Conservation (phyloP, 2,888 invertebrate species). For the Melipona bicolor region DNA sequence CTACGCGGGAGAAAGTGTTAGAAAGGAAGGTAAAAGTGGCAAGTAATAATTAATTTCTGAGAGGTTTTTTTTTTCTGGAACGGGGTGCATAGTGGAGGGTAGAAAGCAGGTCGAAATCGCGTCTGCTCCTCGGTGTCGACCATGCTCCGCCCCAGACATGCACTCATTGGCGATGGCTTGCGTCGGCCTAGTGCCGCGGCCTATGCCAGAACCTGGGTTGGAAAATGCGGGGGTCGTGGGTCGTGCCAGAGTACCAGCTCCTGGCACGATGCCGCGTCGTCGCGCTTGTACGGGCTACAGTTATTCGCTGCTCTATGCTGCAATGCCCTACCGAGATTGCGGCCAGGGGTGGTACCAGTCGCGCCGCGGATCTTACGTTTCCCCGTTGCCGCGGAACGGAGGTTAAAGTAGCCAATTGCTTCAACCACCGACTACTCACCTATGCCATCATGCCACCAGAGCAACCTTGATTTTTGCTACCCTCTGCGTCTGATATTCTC, state of each 20-base stretch:
- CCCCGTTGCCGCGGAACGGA: constrained; percentile 23
- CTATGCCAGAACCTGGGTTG: constrained; percentile 78
- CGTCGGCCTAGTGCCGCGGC: constrained; percentile 82
- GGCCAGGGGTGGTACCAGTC: constrained; percentile 64
- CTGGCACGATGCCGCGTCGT: constrained; percentile 81
- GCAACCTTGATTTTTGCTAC: not conserved
- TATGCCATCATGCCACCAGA: not conserved
- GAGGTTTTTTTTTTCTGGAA: constrained; percentile 5
- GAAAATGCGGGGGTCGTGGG: constrained; percentile 74
- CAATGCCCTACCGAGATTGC: constrained; percentile 61
- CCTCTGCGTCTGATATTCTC: not conserved
- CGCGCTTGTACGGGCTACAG: constrained; percentile 74
- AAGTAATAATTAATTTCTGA: constrained; percentile 52
- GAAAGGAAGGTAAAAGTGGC: constrained; percentile 48
- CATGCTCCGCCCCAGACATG: constrained; percentile 82
- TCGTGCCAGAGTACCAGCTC: constrained; percentile 74
- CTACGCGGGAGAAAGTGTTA: constrained; percentile 24
- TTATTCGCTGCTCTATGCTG: constrained; percentile 68
- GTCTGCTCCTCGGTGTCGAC: constrained; percentile 72
- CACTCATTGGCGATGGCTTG: constrained; percentile 82
- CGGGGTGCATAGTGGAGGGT: constrained; percentile 35
- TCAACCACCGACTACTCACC: constrained; percentile 1
- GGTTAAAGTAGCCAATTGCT: constrained; percentile 26
- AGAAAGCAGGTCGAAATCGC: constrained; percentile 74
- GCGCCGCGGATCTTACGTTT: constrained; percentile 43